These are phyloP conservation scores for Hirtodrosophila histrioides DNA, from an alignment of 2,888 invertebrate species.

Conservation along the genomic window DNA sequence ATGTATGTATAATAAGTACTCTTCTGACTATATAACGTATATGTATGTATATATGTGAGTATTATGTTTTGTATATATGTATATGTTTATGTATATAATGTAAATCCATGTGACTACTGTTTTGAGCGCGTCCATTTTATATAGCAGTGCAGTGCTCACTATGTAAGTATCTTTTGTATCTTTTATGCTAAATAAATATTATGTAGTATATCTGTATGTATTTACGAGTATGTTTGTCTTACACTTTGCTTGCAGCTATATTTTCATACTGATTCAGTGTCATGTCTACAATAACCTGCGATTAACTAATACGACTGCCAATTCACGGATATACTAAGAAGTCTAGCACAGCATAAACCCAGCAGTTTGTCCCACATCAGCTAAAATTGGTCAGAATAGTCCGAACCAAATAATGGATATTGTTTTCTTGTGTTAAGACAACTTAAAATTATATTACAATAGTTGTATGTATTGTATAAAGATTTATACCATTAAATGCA, in stretches of 20 bases:
- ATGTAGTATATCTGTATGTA: slow-evolving; percentile 18
- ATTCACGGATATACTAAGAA: slow-evolving; percentile 22
- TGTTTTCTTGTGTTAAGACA: neutral
- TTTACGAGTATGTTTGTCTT: slow-evolving; percentile 42
- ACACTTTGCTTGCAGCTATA: slow-evolving; percentile 75
- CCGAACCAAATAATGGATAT: slow-evolving; percentile 1
- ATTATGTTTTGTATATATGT: slow-evolving; percentile 30
- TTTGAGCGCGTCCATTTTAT: slow-evolving; percentile 35
- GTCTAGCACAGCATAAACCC: slow-evolving; percentile 33
- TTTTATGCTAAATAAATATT: slow-evolving; percentile 47
- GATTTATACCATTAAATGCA: slow-evolving; percentile 35
- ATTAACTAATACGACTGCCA: slow-evolving; percentile 29
- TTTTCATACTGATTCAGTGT: slow-evolving; percentile 70
- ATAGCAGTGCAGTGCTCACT: slow-evolving; percentile 62
- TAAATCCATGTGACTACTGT: slow-evolving; percentile 25
- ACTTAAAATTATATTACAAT: slow-evolving; percentile 6
- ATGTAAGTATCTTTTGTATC: slow-evolving; percentile 47
- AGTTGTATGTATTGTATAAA: slow-evolving; percentile 1
- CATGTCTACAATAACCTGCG: slow-evolving; percentile 28
- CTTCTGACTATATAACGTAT: slow-evolving; percentile 11
- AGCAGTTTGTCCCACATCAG: slow-evolving; percentile 5
- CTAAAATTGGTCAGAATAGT: slow-evolving; percentile 23
- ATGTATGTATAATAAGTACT: slow-evolving; percentile 16
- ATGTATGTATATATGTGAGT: slow-evolving; percentile 5
- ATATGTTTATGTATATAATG: slow-evolving; percentile 29